Percentiles rank a stretch among this genome's conserved stretches.
These are phyloP conservation scores for Apomyelois bistriatella DNA, from an alignment of 2,888 invertebrate genomes.

Conservation along the genomic window DNA sequence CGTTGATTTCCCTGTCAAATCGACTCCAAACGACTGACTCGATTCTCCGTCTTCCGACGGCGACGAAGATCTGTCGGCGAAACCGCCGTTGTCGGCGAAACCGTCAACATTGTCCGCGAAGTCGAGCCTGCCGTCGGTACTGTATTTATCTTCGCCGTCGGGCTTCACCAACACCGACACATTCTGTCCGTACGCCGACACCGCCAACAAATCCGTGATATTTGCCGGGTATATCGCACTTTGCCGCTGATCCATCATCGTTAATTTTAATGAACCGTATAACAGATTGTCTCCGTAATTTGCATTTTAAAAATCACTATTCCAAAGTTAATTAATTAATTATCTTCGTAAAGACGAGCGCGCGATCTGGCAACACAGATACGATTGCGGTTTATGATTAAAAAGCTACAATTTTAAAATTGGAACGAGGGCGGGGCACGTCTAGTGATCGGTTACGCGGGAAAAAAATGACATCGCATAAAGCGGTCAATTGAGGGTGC, in stretches of 20 bases:
- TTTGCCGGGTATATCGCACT: constrained; percentile 55
- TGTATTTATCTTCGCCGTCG: constrained; percentile 50
- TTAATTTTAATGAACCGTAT: constrained; percentile 18
- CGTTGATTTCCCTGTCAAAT: constrained; percentile 64
- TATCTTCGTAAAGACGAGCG: constrained; percentile 34
- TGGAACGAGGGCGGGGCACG: constrained; percentile 56
- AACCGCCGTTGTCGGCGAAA: constrained; percentile 37
- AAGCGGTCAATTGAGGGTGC: constrained; percentile 68
- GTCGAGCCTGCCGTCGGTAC: constrained; percentile 28
- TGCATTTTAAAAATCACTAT: constrained; percentile 10
- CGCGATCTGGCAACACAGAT: constrained; percentile 37
- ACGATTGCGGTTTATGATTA: constrained; percentile 65
- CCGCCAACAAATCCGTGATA: constrained; percentile 56
- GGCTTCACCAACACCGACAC: constrained; percentile 42
- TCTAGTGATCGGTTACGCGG: constrained; percentile 60
- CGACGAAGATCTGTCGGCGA: constrained; percentile 50
- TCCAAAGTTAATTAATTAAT: constrained; percentile 22
- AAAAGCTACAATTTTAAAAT: constrained; percentile 58
- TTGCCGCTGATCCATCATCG: constrained; percentile 63
- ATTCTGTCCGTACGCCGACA: constrained; percentile 59
- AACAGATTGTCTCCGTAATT: constrained; percentile 13
- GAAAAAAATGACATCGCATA: constrained; percentile 71
- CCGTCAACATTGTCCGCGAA: constrained; percentile 18
- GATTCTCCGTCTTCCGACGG: constrained; percentile 65
- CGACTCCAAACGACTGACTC: constrained; percentile 65